Evolutionary conservation across 2,797 vertebrate genomes (phyloP).

Genomic region (Hybognathus amarus): DNA sequence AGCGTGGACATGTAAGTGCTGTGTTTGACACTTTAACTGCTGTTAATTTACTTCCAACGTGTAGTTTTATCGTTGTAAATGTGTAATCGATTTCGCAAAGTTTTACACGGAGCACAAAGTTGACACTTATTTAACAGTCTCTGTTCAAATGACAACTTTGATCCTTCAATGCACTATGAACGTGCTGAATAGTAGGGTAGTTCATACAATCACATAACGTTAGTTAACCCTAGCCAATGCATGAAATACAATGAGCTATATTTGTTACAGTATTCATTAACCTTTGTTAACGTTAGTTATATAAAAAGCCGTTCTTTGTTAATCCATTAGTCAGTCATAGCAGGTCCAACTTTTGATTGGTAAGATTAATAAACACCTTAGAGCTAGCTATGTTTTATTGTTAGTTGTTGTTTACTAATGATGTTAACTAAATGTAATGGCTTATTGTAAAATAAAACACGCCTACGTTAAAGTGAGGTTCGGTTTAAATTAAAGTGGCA

Average conservation of each 20-base stretch:
- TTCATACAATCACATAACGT: neutral
- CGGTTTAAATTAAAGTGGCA: neutral
- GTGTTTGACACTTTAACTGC: neutral
- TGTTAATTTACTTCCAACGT: neutral
- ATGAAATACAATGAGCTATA: neutral
- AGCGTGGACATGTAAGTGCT: constrained; percentile 34
- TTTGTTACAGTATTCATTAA: neutral
- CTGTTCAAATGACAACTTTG: neutral
- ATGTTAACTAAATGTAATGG: neutral
- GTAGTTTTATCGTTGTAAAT: neutral
- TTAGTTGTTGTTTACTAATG: neutral
- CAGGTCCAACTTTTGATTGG: neutral
- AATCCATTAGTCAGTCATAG: too few relatives aligned
- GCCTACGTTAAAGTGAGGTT: neutral
- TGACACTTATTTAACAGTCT: neutral
- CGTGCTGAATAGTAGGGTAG: neutral
- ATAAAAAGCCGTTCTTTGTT: neutral
- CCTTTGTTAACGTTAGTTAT: neutral
- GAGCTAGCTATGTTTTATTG: neutral
- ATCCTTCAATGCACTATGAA: neutral
- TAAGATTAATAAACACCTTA: neutral
- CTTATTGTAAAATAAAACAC: neutral
- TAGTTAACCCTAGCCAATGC: neutral
- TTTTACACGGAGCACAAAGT: neutral
- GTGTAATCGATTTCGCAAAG: neutral